These are phyloP conservation scores for Holacanthus passer DNA, from an alignment of 2,113 vertebrate species.

Conservation along the genomic window DNA sequence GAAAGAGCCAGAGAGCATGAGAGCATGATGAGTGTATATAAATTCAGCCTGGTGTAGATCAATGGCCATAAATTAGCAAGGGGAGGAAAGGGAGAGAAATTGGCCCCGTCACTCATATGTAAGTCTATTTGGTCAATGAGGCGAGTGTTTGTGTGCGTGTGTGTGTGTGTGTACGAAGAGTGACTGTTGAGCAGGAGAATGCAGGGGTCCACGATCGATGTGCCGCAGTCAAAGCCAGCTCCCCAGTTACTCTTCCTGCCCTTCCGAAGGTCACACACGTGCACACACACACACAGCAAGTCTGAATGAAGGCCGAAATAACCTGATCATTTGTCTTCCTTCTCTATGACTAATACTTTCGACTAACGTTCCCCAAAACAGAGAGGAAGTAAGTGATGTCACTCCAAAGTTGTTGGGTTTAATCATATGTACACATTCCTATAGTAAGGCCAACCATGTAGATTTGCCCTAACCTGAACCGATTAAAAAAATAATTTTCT, in stretches of 20 bases:
- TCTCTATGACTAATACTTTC: background rate
- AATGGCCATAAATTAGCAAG: slow-evolving; percentile 81
- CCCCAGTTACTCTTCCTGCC: slow-evolving; percentile 78
- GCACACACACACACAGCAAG: slow-evolving; percentile 16
- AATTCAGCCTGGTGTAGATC: slow-evolving; percentile 78
- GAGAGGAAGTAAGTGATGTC: background rate
- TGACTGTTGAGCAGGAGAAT: slow-evolving; percentile 73
- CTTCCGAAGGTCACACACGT: slow-evolving; percentile 76
- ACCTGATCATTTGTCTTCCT: slow-evolving; percentile 8
- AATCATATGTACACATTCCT: no score
- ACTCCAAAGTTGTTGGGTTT: background rate
- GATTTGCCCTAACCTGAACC: background rate
- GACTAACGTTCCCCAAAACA: slow-evolving; percentile 17
- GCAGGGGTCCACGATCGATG: slow-evolving; percentile 77
- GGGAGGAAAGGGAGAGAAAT: slow-evolving; percentile 77
- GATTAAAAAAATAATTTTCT: background rate
- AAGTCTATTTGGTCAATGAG: slow-evolving; percentile 83
- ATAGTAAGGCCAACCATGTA: no score
- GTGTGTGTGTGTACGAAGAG: slow-evolving; percentile 43
- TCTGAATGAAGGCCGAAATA: slow-evolving; percentile 18
- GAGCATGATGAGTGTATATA: slow-evolving; percentile 79
- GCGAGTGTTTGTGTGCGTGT: slow-evolving; percentile 55
- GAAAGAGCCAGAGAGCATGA: slow-evolving; percentile 37
- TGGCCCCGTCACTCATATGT: slow-evolving; percentile 82
- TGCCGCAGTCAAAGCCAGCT: slow-evolving; percentile 77